Percentiles rank a stretch among this genome's conserved stretches.
Evolutionary conservation across 1,140 invertebrate genomes (phyloP).

Genomic region (Cyclargus thomasi): DNA sequence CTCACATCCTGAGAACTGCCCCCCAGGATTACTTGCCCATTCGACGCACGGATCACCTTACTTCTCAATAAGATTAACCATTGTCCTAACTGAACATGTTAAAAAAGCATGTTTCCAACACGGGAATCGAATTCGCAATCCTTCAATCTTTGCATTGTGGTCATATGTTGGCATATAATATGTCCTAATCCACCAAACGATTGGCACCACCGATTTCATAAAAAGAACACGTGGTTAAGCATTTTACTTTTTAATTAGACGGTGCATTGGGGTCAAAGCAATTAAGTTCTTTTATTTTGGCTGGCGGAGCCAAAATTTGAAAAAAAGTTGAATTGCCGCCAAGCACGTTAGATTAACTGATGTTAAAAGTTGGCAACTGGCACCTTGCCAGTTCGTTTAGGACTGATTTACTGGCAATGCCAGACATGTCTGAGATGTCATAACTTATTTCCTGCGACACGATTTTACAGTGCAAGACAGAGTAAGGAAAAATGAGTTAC

Average conservation of each 20-base stretch:
- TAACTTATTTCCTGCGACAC: background rate
- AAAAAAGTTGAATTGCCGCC: conserved; percentile 34
- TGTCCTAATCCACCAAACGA: too few relatives aligned
- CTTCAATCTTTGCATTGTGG: too few relatives aligned
- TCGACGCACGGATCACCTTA: too few relatives aligned
- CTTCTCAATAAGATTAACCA: too few relatives aligned
- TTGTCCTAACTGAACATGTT: too few relatives aligned
- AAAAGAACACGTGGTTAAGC: too few relatives aligned
- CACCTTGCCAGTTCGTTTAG: conserved; percentile 25
- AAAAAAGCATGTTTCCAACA: too few relatives aligned
- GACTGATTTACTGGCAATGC: conserved; percentile 22
- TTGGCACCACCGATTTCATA: too few relatives aligned
- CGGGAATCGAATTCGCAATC: too few relatives aligned
- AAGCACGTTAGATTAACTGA: conserved; percentile 29
- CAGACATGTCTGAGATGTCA: background rate
- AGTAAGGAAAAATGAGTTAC: background rate
- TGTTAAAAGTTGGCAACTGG: conserved; percentile 29
- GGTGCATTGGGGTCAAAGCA: conserved; percentile 30
- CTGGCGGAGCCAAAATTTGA: conserved; percentile 36
- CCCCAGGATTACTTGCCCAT: too few relatives aligned
- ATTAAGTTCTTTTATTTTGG: conserved; percentile 39
- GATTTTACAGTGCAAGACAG: background rate
- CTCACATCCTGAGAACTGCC: too few relatives aligned
- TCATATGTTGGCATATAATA: too few relatives aligned
- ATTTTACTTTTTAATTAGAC: conserved; percentile 25